These are phyloP conservation scores for Collichthys lucidus DNA, from an alignment of 2,113 vertebrate species.

Conservation along the genomic window DNA sequence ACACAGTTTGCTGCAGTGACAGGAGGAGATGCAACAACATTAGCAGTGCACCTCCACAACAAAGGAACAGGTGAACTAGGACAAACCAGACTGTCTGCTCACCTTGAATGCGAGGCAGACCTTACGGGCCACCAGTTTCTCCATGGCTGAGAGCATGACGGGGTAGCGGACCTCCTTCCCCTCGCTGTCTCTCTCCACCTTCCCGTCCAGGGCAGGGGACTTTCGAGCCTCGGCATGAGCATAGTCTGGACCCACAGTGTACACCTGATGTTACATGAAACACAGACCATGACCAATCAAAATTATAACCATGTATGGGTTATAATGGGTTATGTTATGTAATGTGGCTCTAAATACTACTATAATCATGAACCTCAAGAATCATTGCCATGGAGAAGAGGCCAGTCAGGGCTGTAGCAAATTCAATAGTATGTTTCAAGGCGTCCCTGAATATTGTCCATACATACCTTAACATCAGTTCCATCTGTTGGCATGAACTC, in stretches of 20 bases:
- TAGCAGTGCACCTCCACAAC: background rate
- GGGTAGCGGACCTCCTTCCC: slow-evolving; percentile 98
- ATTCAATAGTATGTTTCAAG: background rate
- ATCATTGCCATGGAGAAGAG: too few relatives aligned
- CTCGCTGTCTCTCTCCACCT: slow-evolving; percentile 98
- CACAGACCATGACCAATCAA: background rate
- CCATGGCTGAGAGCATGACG: slow-evolving; percentile 98
- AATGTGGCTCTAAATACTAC: background rate
- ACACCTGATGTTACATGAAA: slow-evolving; percentile 86
- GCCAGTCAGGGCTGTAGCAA: background rate
- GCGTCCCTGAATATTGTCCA: background rate
- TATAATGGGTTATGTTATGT: too few relatives aligned
- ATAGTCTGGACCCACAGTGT: slow-evolving; percentile 97
- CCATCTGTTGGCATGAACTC: slow-evolving; percentile 99
- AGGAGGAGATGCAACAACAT: background rate
- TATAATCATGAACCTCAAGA: background rate
- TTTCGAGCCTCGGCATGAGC: slow-evolving; percentile 98
- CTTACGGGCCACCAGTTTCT: slow-evolving; percentile 97
- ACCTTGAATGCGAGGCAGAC: slow-evolving; percentile 99
- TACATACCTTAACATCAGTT: slow-evolving; percentile 95
- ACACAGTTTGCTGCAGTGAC: slow-evolving; percentile 94
- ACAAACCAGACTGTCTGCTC: background rate
- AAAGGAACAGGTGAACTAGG: background rate
- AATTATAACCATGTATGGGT: too few relatives aligned
- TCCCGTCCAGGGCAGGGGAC: slow-evolving; percentile 96